These are phyloP conservation scores for Barnardius zonarius DNA, from an alignment of 2,113 vertebrate genomes.

Conservation along the genomic window DNA sequence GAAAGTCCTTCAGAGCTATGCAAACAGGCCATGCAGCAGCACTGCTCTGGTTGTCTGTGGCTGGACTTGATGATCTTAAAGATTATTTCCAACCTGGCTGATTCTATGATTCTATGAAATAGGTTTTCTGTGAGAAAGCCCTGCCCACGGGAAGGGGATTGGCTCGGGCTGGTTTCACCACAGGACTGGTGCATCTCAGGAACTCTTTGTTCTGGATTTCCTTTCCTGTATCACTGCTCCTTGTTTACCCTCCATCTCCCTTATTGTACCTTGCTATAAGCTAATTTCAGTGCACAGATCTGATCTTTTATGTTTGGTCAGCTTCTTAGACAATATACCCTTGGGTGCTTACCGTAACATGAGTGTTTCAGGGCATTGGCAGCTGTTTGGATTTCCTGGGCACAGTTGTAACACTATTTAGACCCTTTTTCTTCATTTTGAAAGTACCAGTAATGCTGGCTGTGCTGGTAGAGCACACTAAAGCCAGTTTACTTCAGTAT, in stretches of 20 bases:
- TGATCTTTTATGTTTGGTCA: background rate
- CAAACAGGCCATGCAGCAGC: accelerated
- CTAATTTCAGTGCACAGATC: background rate
- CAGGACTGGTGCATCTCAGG: background rate
- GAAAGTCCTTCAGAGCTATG: background rate
- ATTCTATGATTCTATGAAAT: background rate
- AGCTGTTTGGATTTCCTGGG: background rate
- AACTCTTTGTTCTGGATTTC: background rate
- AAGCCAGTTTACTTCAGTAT: background rate
- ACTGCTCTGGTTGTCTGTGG: background rate
- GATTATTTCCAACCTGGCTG: background rate
- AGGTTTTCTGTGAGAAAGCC: background rate
- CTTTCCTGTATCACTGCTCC: background rate
- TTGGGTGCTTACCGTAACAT: background rate
- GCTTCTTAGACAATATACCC: background rate
- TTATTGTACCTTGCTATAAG: background rate
- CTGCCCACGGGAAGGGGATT: background rate
- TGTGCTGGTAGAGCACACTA: background rate
- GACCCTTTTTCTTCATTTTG: background rate
- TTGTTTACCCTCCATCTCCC: background rate
- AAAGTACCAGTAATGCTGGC: background rate
- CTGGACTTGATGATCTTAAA: background rate
- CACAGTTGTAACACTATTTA: background rate
- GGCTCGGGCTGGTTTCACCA: background rate
- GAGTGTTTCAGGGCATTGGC: background rate